Base-by-base conservation (phyloP, 2,888 invertebrate genomes). In the Lottia gigantea region DNA sequence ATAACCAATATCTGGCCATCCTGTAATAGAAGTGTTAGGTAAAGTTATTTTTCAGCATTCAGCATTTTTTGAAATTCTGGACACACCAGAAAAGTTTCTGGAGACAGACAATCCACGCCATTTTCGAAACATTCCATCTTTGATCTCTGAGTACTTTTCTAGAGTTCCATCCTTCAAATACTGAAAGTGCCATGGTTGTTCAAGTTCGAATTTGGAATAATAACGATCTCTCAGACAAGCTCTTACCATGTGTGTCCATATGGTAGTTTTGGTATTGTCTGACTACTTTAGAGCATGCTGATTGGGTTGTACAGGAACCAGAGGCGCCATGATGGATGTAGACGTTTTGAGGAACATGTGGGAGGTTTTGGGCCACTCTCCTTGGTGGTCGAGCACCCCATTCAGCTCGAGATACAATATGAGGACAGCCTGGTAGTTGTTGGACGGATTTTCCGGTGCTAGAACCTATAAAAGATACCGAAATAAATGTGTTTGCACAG, bases 241-340 rank as follows among this genome's bases (percentile, higher is more conserved):
- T 3, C 74, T 73, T 71, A 81, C 81, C 73, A 26, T 75, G 77
- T 0, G 64, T 67, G 31, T 81, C 78, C 78, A 82, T 81, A 74
- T 82, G 82, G 47, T 74, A 81, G 62, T 80, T 73, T 66, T 82
- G 82, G 47, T 80, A 79, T 14, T 64, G 40, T 62, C 66, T 66
- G 14, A 82, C 73, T 15, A 71, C 70, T 0, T 15, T 16, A 0
- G 64, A 65, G 49, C 82, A 82, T 1, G 61, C 66, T 4, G 68
- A 12, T 46, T 72, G 25, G 2, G 74, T 72, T 46, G 67, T 67
- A 72, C 84, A 84, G 26, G 88, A 85, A 12, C 85, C 85, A 2
- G 90, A 90, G 0, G 89, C 91, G 0, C 91, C 90, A 68, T 85
- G 85, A 64, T 85, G 85, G 26, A 85, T 80, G 71, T 83, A 83